A percentile compares a stretch with the other conserved stretches of the same genome.
Evolutionary conservation across 2,888 invertebrate species (phyloP).

Genomic region (Drosophila infuscata): DNA sequence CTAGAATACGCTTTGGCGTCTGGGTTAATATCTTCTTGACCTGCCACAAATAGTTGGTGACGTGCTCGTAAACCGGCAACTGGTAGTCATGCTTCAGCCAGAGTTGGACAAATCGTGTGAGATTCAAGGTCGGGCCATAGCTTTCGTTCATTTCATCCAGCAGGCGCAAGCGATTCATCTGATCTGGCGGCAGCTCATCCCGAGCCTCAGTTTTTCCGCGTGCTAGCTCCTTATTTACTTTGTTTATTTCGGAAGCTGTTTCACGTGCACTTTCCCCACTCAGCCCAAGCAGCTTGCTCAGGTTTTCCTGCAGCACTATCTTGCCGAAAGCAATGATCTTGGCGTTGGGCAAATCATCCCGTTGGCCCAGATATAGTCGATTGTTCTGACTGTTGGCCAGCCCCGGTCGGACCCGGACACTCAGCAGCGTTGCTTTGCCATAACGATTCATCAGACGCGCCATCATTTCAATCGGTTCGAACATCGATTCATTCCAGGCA

Average conservation of each 20-base stretch:
- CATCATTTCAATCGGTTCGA: constrained; percentile 77
- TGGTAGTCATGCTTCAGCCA: constrained; percentile 80
- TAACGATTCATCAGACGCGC: constrained; percentile 73
- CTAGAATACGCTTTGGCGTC: constrained; percentile 71
- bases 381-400: constrained; percentile 69
- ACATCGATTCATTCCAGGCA: constrained; percentile 73
- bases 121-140: constrained; percentile 73
- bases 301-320: constrained; percentile 34
- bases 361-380: constrained; percentile 71
- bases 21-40: constrained; percentile 64
- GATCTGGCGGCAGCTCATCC: constrained; percentile 56
- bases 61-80: constrained; percentile 77
- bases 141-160: constrained; percentile 67
- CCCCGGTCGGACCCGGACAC: constrained; percentile 72
- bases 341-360: constrained; percentile 52
- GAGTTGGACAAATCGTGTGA: constrained; percentile 70
- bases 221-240: constrained; percentile 66
- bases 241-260: constrained; percentile 64
- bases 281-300: constrained; percentile 70
- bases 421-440: constrained; percentile 75
- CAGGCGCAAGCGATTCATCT: constrained; percentile 62
- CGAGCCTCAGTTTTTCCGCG: constrained; percentile 50
- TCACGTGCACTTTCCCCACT: constrained; percentile 41
- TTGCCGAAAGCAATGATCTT: constrained; percentile 27
- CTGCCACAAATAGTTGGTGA: constrained; percentile 73